Percentiles rank a stretch among this genome's conserved stretches.
Evolutionary conservation across 2,113 vertebrate genomes (phyloP).

Genomic region (Chinchilla lanigera): DNA sequence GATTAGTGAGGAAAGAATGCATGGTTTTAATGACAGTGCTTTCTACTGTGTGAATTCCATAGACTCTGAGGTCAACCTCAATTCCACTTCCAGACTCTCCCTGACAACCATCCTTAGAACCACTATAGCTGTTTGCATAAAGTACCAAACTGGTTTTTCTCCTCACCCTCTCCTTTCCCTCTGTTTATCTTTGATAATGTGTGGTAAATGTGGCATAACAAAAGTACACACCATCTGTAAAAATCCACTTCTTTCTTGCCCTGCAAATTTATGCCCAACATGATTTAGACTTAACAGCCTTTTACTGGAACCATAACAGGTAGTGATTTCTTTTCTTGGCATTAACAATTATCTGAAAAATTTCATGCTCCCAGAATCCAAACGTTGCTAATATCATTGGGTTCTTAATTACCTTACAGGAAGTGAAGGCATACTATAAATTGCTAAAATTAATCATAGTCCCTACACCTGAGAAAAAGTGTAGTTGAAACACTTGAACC

Average conservation of each 20-base stretch:
- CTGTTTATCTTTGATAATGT: constrained; percentile 88
- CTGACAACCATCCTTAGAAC: constrained; percentile 59
- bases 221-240: constrained; percentile 85
- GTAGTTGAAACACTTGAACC: constrained; percentile 86
- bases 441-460: constrained; percentile 86
- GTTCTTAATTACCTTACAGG: constrained; percentile 80
- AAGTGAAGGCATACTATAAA: constrained; percentile 83
- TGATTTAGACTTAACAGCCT: constrained; percentile 77
- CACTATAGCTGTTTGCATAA: constrained; percentile 81
- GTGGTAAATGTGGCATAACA: constrained; percentile 87
- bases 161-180: constrained; percentile 83
- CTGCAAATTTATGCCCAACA: constrained; percentile 76
- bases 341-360: constrained; percentile 82
- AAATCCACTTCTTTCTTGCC: constrained; percentile 84
- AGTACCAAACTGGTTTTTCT: constrained; percentile 78
- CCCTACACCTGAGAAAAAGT: constrained; percentile 79
- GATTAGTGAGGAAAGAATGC: constrained; percentile 82
- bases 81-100: constrained; percentile 54
- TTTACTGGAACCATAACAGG: constrained; percentile 71
- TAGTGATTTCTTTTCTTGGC: constrained; percentile 77
- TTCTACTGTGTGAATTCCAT: constrained; percentile 80
- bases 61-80: constrained; percentile 60
- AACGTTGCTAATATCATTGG: constrained; percentile 75
- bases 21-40: constrained; percentile 61
- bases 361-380: constrained; percentile 81